These are phyloP conservation scores for Mustela lutreola DNA, from an alignment of 2,113 vertebrate genomes.

Conservation along the genomic window DNA sequence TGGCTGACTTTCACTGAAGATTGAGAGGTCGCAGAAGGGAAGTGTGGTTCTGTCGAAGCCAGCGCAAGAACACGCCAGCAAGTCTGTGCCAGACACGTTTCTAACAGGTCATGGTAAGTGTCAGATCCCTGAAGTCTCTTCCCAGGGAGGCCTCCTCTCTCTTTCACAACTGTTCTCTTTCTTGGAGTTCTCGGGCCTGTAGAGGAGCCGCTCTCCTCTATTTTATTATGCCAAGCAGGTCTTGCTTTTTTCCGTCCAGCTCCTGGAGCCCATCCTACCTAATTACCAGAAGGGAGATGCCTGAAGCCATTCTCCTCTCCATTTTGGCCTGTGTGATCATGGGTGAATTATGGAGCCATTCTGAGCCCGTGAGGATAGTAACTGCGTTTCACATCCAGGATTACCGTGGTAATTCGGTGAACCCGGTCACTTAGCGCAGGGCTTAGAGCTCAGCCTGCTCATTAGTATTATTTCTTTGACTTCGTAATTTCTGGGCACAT, in stretches of 20 bases:
- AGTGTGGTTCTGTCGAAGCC: not conserved
- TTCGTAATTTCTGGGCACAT: not conserved
- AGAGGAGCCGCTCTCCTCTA: too few relatives aligned
- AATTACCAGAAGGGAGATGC: not conserved
- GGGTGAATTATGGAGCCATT: not conserved
- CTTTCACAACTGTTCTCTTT: not conserved
- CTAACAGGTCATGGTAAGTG: not conserved
- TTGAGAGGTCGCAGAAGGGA: not conserved
- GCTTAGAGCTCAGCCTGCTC: too few relatives aligned
- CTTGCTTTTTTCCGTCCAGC: not conserved
- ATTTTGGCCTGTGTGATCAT: not conserved
- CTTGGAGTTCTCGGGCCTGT: not conserved
- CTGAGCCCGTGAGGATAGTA: not conserved
- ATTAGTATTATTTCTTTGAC: not conserved
- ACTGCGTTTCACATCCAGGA: not conserved
- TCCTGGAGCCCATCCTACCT: not conserved
- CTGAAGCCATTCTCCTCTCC: not conserved
- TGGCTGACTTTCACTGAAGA: not conserved
- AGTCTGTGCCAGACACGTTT: not conserved
- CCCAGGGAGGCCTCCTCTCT: not conserved
- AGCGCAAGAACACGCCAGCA: not conserved
- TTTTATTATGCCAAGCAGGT: not conserved
- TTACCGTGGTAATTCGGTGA: not conserved
- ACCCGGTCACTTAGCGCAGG: not conserved
- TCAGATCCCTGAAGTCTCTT: not conserved